These are phyloP conservation scores for Daboia siamensis DNA, from an alignment of 2,113 vertebrate genomes.

Conservation along the genomic window DNA sequence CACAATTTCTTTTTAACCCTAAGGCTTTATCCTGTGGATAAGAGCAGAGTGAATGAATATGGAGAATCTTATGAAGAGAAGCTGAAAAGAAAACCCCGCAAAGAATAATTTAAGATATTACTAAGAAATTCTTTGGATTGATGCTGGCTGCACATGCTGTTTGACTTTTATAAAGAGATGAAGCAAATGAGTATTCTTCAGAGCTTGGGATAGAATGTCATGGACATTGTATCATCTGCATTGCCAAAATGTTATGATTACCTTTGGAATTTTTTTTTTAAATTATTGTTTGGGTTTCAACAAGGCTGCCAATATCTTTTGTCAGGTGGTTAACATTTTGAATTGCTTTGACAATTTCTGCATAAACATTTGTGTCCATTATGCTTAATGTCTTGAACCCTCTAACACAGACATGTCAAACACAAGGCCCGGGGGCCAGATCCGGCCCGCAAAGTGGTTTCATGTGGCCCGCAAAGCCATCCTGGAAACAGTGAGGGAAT, in stretches of 20 bases:
- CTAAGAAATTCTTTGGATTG: constrained; percentile 38
- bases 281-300: neutral
- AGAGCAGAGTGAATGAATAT: constrained; percentile 83
- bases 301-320: constrained; percentile 31
- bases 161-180: constrained; percentile 50
- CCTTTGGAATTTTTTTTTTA: constrained; percentile 22
- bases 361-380: constrained; percentile 19
- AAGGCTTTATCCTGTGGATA: constrained; percentile 89
- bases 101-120: constrained; percentile 68
- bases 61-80: constrained; percentile 85
- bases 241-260: constrained; percentile 73
- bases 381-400: constrained; percentile 4
- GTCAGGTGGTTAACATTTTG: constrained; percentile 40
- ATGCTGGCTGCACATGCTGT: constrained; percentile 49
- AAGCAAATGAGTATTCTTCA: constrained; percentile 63
- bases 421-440: too few species aligned
- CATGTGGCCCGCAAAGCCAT: too few species aligned
- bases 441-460: too few species aligned
- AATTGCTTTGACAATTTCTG: constrained; percentile 24
- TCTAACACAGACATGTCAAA: too few species aligned
- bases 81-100: constrained; percentile 75
- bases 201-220: constrained; percentile 51
- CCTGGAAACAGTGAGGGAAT: too few species aligned
- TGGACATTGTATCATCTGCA: constrained; percentile 59
- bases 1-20: constrained; percentile 6